Base-by-base conservation (phyloP, 1,140 invertebrate species). In the Drosophila triauraria region DNA sequence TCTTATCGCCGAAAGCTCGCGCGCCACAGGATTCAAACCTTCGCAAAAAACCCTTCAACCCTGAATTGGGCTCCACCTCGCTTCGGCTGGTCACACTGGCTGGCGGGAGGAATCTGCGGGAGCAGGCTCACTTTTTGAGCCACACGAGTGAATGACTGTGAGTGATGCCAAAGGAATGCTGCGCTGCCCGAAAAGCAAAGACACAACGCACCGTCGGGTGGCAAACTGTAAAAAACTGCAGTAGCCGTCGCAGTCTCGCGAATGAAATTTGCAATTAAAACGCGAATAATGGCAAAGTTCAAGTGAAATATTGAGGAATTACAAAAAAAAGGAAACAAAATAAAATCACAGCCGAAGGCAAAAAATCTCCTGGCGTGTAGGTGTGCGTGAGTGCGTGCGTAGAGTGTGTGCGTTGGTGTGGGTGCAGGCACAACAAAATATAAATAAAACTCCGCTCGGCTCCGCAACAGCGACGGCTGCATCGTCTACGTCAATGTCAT, bases 371-470 rank as follows among this genome's bases (percentile, higher is more conserved):
- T 82, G 59, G 42, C 54, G n/a, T 47, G 61, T 57, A 61, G 47
- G 46, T 67, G 58, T 59, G 63, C 43, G 57, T 44, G 44, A n/a
- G 54, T 40, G 42, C 20, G 51, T 59, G 75, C 35, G 68, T 59
- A 70, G 20, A 56, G 76, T 32, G 38, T 32, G 35, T 35, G 75
- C 48, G 25, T 4, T 20, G 54, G 44, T 75, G 48, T 63, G 77
- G 58, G 72, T 84, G 76, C 69, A 65, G 71, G 76, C 71, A 78
- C 72, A 88, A 80, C 84, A 88, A 88, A 87, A 87, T 88, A 87
- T 88, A 87, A 87, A 87, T 87, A 87, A 86, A 88, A 71, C 77
- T 64, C 63, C 61, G 58, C 54, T 38, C 77, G 63, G 42, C 59
- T 23, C 32, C 47, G 61, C 57, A 51, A 42, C 71, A 23, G 20